A percentile compares a stretch with the other conserved stretches of the same genome.
Evolutionary conservation across 2,113 vertebrate species (phyloP).

Genomic region (Gymnarchus niloticus): DNA sequence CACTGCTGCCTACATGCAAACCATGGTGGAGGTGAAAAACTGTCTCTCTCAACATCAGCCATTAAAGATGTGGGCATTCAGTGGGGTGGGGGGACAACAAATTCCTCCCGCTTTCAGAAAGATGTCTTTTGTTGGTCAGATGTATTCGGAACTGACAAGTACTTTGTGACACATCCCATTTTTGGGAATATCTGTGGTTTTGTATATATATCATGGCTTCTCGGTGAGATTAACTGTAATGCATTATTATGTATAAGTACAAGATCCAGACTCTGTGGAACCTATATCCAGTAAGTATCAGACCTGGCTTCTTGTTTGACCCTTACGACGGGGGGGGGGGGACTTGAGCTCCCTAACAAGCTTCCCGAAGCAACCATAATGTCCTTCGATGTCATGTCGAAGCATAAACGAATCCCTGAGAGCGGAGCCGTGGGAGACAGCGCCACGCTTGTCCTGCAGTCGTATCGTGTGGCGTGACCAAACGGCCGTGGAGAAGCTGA

Average conservation of each 20-base stretch:
- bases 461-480: conserved; percentile 71
- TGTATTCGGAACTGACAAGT: neutral
- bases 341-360: conserved; percentile 55
- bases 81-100: neutral
- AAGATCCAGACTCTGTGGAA: conserved; percentile 32
- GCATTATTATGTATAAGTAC: conserved; percentile 35
- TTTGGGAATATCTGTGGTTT: neutral
- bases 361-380: conserved; percentile 63
- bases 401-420: conserved; percentile 70
- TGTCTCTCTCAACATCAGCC: too few species aligned
- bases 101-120: neutral
- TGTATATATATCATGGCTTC: neutral
- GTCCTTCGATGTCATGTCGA: conserved; percentile 67
- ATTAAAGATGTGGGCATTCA: neutral
- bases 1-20: neutral
- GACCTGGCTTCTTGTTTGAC: conserved; percentile 53
- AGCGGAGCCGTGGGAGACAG: conserved; percentile 47
- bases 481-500: conserved; percentile 62
- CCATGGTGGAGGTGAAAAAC: neutral
- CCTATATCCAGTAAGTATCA: conserved; percentile 50
- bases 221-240: conserved; percentile 30
- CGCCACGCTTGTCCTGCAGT: conserved; percentile 59
- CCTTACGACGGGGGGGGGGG: conserved; percentile 31
- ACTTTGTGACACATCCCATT: neutral
- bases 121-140: neutral